These are phyloP conservation scores for Protonemura montana DNA, from an alignment of 2,888 invertebrate genomes.

Conservation along the genomic window DNA sequence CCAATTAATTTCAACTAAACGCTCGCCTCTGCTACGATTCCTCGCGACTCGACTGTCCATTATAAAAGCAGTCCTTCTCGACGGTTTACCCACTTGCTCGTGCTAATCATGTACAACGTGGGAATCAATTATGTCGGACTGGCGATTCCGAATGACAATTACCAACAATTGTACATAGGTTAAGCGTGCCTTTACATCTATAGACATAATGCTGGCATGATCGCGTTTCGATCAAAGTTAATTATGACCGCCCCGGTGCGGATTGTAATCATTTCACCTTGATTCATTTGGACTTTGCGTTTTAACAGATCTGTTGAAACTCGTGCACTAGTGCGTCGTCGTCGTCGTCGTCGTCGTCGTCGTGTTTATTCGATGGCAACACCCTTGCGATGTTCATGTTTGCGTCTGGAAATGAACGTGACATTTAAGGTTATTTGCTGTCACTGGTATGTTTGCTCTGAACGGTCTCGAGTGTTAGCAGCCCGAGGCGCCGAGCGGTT, in stretches of 20 bases:
- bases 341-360: background rate
- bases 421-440: background rate
- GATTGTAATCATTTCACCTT: background rate
- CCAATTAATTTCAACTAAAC: slow-evolving; percentile 21
- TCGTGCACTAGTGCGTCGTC: background rate
- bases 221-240: background rate
- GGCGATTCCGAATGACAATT: background rate
- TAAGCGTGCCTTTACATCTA: background rate
- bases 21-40: background rate
- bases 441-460: background rate
- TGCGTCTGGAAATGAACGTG: background rate
- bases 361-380: background rate
- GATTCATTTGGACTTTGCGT: background rate
- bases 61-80: background rate
- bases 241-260: background rate
- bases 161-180: background rate
- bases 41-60: no score
- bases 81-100: background rate
- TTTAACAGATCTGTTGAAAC: background rate
- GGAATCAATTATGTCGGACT: background rate
- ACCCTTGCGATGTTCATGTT: background rate
- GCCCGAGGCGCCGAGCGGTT: background rate
- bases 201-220: background rate
- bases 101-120: background rate
- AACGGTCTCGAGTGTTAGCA: background rate